These are phyloP conservation scores for Pardalotus punctatus DNA, from an alignment of 2,113 vertebrate genomes.

Conservation along the genomic window DNA sequence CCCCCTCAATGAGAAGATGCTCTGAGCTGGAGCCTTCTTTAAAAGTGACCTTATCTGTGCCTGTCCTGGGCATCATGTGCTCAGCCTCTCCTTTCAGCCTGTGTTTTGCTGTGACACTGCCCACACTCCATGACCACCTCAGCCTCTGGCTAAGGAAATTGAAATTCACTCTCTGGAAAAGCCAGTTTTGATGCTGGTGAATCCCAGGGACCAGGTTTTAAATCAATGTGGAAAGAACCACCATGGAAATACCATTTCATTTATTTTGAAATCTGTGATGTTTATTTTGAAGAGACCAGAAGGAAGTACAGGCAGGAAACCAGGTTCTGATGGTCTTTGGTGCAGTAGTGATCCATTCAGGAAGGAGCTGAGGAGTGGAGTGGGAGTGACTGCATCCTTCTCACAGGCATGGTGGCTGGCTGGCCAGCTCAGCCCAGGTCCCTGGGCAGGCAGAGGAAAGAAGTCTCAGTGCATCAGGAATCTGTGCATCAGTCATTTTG, in stretches of 20 bases:
- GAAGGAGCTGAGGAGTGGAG: background rate
- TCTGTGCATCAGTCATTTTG: background rate
- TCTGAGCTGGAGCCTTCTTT: background rate
- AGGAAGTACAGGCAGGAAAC: background rate
- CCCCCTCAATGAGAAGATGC: background rate
- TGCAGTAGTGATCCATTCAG: background rate
- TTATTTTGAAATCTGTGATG: background rate
- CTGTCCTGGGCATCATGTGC: rapidly evolving
- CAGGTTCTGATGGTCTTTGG: background rate
- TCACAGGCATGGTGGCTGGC: background rate
- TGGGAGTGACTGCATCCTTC: background rate
- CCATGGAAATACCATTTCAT: background rate
- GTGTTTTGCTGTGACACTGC: background rate
- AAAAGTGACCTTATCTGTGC: background rate
- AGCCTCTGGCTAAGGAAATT: background rate
- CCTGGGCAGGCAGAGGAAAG: background rate
- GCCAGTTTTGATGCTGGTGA: background rate
- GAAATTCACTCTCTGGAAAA: background rate
- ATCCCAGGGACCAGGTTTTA: background rate
- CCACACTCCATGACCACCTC: background rate
- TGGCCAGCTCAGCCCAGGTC: background rate
- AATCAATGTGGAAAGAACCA: background rate
- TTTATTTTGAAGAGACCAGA: background rate
- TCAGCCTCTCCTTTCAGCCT: background rate
- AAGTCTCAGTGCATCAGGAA: background rate